phyloP scores from a whole-genome alignment of 2,797 vertebrate genomes.

The Poeciliopsis turneri region DNA sequence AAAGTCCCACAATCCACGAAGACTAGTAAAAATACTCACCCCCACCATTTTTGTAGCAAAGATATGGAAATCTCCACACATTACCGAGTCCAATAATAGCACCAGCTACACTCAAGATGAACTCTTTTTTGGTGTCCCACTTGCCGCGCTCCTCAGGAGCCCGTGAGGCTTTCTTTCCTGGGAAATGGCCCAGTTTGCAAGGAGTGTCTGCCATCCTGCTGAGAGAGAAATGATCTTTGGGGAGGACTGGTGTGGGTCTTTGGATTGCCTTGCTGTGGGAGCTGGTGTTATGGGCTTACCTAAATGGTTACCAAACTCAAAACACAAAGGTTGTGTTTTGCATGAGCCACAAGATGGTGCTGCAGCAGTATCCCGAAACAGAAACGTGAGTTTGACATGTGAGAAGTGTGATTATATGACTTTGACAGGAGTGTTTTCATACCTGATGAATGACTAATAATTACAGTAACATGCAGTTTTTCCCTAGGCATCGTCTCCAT shows the following conservation, averaged over 20 bases:
- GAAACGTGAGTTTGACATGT: not conserved
- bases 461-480: conserved; percentile 1
- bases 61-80: conserved; percentile 78
- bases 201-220: conserved; percentile 51
- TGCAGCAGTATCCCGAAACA: not conserved
- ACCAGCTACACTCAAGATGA: conserved; percentile 70
- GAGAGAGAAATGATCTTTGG: conserved; percentile 10
- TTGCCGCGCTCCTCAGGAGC: conserved; percentile 57
- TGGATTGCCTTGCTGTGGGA: conserved; percentile 11
- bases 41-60: conserved; percentile 77
- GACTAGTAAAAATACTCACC: conserved; percentile 55
- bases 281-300: conserved; percentile 6
- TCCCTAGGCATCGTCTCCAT: not conserved
- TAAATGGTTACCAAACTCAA: conserved; percentile 23
- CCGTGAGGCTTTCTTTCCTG: conserved; percentile 13
- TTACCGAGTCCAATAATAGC: conserved; percentile 75
- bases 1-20: not conserved
- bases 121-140: conserved; percentile 72
- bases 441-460: not conserved
- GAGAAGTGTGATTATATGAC: no score
- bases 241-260: conserved; percentile 7
- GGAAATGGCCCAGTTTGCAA: conserved; percentile 6
- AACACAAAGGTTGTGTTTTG: conserved; percentile 11
- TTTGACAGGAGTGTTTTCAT: no score
- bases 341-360: conserved; percentile 62